Evolutionary conservation across 2,113 vertebrate species (phyloP).

Genomic region (Pteropus alecto): DNA sequence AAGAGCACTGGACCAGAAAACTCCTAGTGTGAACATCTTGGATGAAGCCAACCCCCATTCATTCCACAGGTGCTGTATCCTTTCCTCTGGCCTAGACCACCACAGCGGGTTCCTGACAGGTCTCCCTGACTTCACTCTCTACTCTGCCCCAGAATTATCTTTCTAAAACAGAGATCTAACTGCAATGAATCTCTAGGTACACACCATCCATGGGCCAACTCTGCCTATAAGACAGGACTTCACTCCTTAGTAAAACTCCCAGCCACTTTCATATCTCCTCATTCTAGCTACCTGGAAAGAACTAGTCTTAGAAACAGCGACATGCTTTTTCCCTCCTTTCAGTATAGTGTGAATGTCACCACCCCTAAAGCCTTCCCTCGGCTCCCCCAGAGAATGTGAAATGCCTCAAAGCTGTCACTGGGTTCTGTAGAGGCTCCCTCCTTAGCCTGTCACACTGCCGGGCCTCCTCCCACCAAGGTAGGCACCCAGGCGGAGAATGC

Average conservation of each 20-base stretch:
- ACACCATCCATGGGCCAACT: background rate
- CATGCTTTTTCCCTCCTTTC: background rate
- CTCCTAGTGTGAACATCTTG: background rate
- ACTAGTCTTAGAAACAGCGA: background rate
- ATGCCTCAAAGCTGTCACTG: background rate
- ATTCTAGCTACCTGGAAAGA: background rate
- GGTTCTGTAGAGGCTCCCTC: background rate
- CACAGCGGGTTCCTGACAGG: background rate
- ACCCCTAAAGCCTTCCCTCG: background rate
- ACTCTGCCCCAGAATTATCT: background rate
- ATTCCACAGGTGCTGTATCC: background rate
- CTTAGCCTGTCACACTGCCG: background rate
- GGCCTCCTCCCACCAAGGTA: background rate
- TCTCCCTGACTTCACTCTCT: background rate
- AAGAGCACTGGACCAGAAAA: background rate
- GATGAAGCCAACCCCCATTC: no score
- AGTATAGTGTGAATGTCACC: background rate
- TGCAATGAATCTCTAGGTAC: background rate
- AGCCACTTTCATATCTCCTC: no score
- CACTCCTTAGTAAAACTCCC: background rate
- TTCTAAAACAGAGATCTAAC: background rate
- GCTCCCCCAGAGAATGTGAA: background rate
- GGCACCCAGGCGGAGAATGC: background rate
- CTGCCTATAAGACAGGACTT: background rate
- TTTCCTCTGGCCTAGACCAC: background rate